These are phyloP conservation scores for Idaea straminata DNA, from an alignment of 2,888 invertebrate genomes.

Conservation along the genomic window DNA sequence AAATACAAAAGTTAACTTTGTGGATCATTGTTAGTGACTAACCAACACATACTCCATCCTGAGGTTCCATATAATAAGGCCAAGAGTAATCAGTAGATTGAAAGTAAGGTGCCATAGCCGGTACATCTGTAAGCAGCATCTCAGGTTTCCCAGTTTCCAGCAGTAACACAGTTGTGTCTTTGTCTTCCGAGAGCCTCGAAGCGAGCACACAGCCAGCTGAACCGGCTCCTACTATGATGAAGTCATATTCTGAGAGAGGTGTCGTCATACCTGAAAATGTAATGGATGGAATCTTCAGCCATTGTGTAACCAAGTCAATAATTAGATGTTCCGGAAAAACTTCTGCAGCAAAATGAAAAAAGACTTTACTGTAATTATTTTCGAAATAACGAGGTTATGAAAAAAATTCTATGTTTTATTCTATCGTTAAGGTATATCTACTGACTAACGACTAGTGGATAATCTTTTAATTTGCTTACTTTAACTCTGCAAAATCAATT, in stretches of 20 bases:
- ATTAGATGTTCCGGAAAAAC: not conserved
- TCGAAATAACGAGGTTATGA: too few relatives aligned
- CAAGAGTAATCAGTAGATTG: constrained; percentile 84
- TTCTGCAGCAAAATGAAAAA: too few relatives aligned
- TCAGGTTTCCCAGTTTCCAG: constrained; percentile 67
- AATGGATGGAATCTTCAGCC: not conserved
- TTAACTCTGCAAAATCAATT: not conserved
- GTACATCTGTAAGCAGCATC: constrained; percentile 77
- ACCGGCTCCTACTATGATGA: constrained; percentile 79
- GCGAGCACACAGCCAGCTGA: constrained; percentile 79
- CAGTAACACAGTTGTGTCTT: constrained; percentile 60
- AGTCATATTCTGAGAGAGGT: constrained; percentile 73
- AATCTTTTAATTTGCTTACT: not conserved
- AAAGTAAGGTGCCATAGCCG: constrained; percentile 77
- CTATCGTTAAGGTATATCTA: too few relatives aligned
- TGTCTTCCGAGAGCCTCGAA: constrained; percentile 67
- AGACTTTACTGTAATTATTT: too few relatives aligned
- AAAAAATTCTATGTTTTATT: too few relatives aligned
- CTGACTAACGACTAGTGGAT: too few relatives aligned
- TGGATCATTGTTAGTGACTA: constrained; percentile 11
- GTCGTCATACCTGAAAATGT: constrained; percentile 44
- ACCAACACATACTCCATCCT: constrained; percentile 81
- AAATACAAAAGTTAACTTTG: not conserved
- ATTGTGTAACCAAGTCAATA: not conserved
- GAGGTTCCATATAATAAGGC: constrained; percentile 85